Base-by-base conservation (phyloP, 2,113 vertebrate genomes). In the Smithornis capensis region DNA sequence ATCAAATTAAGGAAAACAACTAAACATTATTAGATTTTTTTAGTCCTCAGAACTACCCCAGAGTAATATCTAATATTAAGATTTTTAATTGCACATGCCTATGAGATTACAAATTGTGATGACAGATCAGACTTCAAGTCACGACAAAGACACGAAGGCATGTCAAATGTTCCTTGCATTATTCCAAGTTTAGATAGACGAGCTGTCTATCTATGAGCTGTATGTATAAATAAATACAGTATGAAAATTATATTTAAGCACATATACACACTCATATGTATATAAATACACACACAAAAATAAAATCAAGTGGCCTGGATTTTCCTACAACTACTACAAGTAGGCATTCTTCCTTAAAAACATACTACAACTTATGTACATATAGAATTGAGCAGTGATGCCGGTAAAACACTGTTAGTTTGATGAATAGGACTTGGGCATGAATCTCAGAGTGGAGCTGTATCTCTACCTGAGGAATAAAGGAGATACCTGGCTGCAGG, bases 1-100 rank as follows among this genome's bases (percentile, higher is more conserved):
- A 75, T 93, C 47, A 94, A 89, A 95, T 96, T 83, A 93, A 94
- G 84, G 29, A 87, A 96, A 97, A 93, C 70, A 83, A 87, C 84
- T 80, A 78, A 94, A 73, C 35, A 47, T 83, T 73, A 94, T 87
- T 94, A 94, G 8, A 57, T 83, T 85, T 83, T 89, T 65, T 76
- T 49, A 80, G 24, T 76, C 45, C 71, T 81, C 45, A 91, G 45
- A 93, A 95, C 69, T 90, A 25, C 78, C 75, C 87, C 22, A 23
- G 42, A 77, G 53, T 76, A 65, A 63, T 59, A 94, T 18, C 28
- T 67, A 95, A 83, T 53, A 75, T 47, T 62, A 93, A 87, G 47
- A 56, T 73, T 94, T 92, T 55, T 84, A 96, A 92, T 62, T 94
- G 87, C 70, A 68, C 68, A 35, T 55, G 57, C 44, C 79, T 94